Evolutionary conservation across 1,140 invertebrate genomes (phyloP).

Genomic region (Wiebesia pumilae): DNA sequence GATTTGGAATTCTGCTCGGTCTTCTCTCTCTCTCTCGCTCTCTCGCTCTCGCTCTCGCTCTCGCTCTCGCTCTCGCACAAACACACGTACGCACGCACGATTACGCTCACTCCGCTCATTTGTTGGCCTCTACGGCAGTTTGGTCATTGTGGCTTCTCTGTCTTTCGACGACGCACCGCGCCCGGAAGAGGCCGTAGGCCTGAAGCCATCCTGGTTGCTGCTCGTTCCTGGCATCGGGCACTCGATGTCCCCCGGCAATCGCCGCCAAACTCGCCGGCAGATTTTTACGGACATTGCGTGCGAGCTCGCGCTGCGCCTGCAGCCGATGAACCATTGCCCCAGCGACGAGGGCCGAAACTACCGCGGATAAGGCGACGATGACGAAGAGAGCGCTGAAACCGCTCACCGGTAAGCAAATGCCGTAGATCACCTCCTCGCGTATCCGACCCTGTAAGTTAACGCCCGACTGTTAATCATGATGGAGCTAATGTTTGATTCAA

Average conservation of each 20-base stretch:
- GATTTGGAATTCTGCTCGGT: conserved; percentile 25
- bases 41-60: no score
- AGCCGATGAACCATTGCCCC: conserved; percentile 84
- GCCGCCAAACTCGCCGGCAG: conserved; percentile 79
- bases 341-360: conserved; percentile 86
- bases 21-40: no score
- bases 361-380: conserved; percentile 88
- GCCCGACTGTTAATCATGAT: neutral
- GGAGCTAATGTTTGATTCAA: neutral
- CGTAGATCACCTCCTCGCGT: conserved; percentile 91
- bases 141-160: neutral
- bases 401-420: conserved; percentile 91
- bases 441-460: conserved; percentile 82
- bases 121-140: neutral
- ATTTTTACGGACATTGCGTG: conserved; percentile 73
- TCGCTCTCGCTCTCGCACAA: no score
- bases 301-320: conserved; percentile 83
- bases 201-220: conserved; percentile 53
- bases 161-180: conserved; percentile 42
- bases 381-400: conserved; percentile 92
- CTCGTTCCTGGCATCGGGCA: conserved; percentile 58
- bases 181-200: conserved; percentile 58
- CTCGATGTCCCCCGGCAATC: conserved; percentile 79
- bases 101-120: neutral
- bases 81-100: neutral